Evolutionary conservation across 2,888 invertebrate genomes (phyloP), one percentile per base, ranked within the genome.

Genomic region (Eupithecia tripunctaria): DNA sequence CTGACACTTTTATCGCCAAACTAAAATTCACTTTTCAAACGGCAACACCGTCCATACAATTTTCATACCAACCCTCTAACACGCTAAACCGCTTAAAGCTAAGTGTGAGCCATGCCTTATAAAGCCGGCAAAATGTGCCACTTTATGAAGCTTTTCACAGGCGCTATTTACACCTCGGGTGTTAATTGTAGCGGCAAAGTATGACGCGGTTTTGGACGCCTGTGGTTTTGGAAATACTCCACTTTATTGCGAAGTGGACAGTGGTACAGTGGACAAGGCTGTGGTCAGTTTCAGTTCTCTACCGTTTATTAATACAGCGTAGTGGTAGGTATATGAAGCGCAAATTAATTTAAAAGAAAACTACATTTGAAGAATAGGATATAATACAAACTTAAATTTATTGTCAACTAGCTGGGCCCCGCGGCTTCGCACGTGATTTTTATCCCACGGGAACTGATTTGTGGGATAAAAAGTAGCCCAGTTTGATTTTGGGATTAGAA

Each of bases 21-120:
- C 56, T 56, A 56, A 21, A 56, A 56, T 56, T 56, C 21, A 56
- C 25, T 56, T 38, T 63, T 38, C 36, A 63, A 15, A 60, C 29
- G 60, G 29, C 18, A 29, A 60, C 21, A 51, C 60, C 15, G 0
- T 15, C 27, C 60, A 21, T 25, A 25, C 56, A 21, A 25, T 56
- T 51, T 56, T 56, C 56, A 51, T 12, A 56, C 51, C 3, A 12
- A 51, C 21, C 12, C 51, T 47, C 47, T 29, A 60, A 60, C 60
- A 25, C 56, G 25, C 25, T 56, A 25, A 56, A 56, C 14, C 56
- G 56, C 56, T 56, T 56, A 56, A 12, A 12, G 56, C 56, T 56
- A 56, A 56, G 56, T 56, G 32, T 68, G 56, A 69, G 32, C 60
- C 56, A 64, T 67, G 69, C 71, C 69, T 71, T 63, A 43, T 18